Base-by-base conservation (phyloP, 2,113 vertebrate species). In the Lamprotornis superbus region DNA sequence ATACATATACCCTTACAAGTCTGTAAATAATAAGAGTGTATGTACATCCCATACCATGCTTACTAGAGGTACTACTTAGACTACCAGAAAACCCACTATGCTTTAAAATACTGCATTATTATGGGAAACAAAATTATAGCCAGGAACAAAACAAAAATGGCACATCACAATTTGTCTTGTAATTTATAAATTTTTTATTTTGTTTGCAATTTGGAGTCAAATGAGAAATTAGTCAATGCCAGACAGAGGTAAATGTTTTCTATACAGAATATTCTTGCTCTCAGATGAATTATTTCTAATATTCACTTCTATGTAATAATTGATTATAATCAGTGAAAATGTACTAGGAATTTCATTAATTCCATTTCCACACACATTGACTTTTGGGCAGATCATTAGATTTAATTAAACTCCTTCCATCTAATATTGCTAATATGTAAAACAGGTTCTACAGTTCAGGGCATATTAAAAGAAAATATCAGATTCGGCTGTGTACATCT, bases 381-480 rank as follows among this genome's bases (percentile, higher is more conserved):
- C 50, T 93, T 94, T 91, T 86, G 79, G 71, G 83, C 35, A 78
- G 80, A 94, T 84, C 68, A 91, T 79, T 78, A 88, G 37, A 80
- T 71, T 83, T 97, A 97, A 97, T 97, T 97, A 97, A 83, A 95
- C 20, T 73, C 35, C 23, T 52, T 96, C 65, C 68, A 85, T 88
- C 31, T 83, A 70, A 85, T 93, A 94, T 56, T 93, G 27, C 55
- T 16, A 50, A 50, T 93, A 15, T 83, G 74, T 90, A 82, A 49
- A 82, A 68, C 40, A 50, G 5, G 19, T 82, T 81, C 44, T 67
- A 77, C 37, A 42, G 7, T 69, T 94, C 78, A 83, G 1, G 92
- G 1, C 24, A 52, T 73, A 91, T 61, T 65, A 87, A 91, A 89
- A 61, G 61, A 73, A 68, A 77, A 44, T 80, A 86, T 39, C 63